A percentile compares a stretch with the other conserved stretches of the same genome.
Evolutionary conservation across 2,888 invertebrate species (phyloP).

Genomic region (Fragum sueziense): DNA sequence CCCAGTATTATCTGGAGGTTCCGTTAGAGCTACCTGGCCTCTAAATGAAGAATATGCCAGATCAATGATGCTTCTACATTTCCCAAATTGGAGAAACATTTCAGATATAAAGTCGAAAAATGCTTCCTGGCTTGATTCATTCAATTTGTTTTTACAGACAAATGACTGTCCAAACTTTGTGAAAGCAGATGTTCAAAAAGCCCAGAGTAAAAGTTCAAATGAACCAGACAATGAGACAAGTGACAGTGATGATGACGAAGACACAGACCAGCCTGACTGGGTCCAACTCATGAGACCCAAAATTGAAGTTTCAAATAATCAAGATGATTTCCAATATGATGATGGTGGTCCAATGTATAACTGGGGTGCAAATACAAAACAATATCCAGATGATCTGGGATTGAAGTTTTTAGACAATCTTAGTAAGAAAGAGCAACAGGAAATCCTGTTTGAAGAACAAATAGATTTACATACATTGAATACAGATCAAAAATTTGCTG

Average conservation of each 20-base stretch:
- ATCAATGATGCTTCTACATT: constrained; percentile 50
- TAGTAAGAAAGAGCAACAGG: background rate
- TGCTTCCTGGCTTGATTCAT: constrained; percentile 45
- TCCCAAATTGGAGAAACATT: constrained; percentile 54
- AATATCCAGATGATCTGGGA: background rate
- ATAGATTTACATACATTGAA: constrained; percentile 47
- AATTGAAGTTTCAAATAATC: background rate
- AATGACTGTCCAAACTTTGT: constrained; percentile 54
- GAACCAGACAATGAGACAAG: background rate
- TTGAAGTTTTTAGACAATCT: background rate
- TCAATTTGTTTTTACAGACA: constrained; percentile 43
- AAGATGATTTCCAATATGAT: constrained; percentile 51
- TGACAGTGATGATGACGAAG: background rate
- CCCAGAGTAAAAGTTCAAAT: constrained; percentile 13
- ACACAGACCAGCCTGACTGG: constrained; percentile 57
- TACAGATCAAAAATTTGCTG: constrained; percentile 52
- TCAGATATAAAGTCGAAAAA: constrained; percentile 57
- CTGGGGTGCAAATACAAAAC: constrained; percentile 12
- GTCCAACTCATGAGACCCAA: constrained; percentile 47
- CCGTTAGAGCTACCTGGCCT: constrained; percentile 59
- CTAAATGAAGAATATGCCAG: constrained; percentile 55
- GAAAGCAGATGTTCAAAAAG: constrained; percentile 52
- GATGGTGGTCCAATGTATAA: constrained; percentile 52
- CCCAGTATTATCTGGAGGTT: constrained; percentile 45
- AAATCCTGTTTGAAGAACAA: too few relatives aligned